A percentile compares a stretch with the other conserved stretches of the same genome.
Evolutionary conservation across 1,140 invertebrate species (phyloP).

Genomic region (Leptinotarsa undecemlineata): DNA sequence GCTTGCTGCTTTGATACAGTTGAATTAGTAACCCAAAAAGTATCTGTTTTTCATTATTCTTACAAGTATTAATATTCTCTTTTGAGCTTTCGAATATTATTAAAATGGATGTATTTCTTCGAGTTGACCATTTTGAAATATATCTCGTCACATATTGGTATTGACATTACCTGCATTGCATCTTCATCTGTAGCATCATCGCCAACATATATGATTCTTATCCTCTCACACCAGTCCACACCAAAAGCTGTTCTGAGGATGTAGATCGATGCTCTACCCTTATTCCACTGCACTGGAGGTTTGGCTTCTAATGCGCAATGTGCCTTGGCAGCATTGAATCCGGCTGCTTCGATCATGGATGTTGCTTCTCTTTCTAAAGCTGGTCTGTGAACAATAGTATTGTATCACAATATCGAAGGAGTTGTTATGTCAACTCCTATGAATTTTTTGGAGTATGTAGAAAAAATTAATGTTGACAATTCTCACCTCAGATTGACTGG

Average conservation of each 20-base stretch:
- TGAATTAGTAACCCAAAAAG: too few relatives aligned
- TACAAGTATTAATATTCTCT: too few relatives aligned
- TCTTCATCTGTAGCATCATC: conserved; percentile 91
- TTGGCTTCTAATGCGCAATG: conserved; percentile 86
- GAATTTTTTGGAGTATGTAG: too few relatives aligned
- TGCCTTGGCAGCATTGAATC: conserved; percentile 76
- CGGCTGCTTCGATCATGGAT: conserved; percentile 72
- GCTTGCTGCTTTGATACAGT: too few relatives aligned
- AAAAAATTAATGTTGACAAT: not conserved
- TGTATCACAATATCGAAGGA: too few relatives aligned
- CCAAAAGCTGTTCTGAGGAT: conserved; percentile 87
- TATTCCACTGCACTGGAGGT: conserved; percentile 89
- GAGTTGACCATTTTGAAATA: not conserved
- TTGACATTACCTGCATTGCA: conserved; percentile 75
- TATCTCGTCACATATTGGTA: not conserved
- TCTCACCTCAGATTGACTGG: conserved; percentile 63
- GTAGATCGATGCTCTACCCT: conserved; percentile 87
- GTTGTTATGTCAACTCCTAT: too few relatives aligned
- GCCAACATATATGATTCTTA: conserved; percentile 87
- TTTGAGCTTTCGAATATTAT: too few relatives aligned
- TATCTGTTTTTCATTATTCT: too few relatives aligned
- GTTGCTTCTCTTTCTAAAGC: conserved; percentile 60
- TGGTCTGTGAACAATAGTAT: conserved; percentile 19
- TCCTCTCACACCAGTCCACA: conserved; percentile 87
- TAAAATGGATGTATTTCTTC: too few relatives aligned